A percentile compares a stretch with the other conserved stretches of the same genome.
Evolutionary conservation across 2,797 vertebrate species (phyloP).

Genomic region (Sebastes itinus): DNA sequence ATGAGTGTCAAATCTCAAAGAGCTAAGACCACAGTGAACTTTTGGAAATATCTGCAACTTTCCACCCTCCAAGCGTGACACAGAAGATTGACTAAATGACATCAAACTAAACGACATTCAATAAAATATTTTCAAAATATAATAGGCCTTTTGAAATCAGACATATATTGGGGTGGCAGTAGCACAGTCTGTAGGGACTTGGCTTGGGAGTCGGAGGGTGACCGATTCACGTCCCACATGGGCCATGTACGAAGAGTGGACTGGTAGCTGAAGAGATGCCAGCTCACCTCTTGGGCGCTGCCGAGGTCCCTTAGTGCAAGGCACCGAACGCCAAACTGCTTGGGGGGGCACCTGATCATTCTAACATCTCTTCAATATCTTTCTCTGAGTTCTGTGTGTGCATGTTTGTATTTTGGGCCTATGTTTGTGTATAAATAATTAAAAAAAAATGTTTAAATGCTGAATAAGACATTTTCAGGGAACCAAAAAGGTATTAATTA

Average conservation of each 20-base stretch:
- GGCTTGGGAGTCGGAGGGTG: neutral
- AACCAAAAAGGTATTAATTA: neutral
- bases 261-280: no score
- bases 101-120: constrained; percentile 32
- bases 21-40: constrained; percentile 65
- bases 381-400: neutral
- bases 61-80: constrained; percentile 35
- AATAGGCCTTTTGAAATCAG: neutral
- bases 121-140: neutral
- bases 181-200: neutral
- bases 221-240: neutral
- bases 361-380: neutral
- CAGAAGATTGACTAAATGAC: constrained; percentile 31
- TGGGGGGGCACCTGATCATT: no score
- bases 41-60: constrained; percentile 57
- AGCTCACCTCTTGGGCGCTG: no score
- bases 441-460: no score
- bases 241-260: neutral
- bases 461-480: neutral
- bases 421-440: neutral
- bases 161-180: neutral
- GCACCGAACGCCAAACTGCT: no score
- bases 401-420: neutral
- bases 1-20: constrained; percentile 72
- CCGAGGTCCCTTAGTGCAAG: no score